Evolutionary conservation across 2,888 invertebrate genomes (phyloP).

Genomic region (Leptothorax acervorum): DNA sequence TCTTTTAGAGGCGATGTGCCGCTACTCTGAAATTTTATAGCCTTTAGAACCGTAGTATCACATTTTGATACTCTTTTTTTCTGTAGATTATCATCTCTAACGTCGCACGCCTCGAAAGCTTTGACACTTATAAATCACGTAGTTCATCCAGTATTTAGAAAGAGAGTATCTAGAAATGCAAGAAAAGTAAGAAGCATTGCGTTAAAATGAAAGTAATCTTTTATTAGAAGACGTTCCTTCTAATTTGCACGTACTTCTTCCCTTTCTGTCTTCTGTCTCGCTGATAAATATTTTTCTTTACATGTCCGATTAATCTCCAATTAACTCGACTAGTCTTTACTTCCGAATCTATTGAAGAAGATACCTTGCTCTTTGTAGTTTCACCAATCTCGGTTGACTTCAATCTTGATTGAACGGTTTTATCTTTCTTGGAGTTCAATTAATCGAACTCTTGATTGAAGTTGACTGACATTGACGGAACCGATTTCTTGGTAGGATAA

Average conservation of each 20-base stretch:
- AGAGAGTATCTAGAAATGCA: slow-evolving; percentile 29
- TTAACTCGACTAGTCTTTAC: background rate
- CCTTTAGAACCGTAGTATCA: background rate
- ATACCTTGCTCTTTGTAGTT: background rate
- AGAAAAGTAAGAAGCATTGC: slow-evolving; percentile 29
- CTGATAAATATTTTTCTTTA: background rate
- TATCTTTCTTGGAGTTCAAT: background rate
- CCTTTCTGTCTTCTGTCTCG: background rate
- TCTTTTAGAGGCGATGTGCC: background rate
- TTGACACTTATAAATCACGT: slow-evolving; percentile 2
- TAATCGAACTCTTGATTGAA: slow-evolving; percentile 16
- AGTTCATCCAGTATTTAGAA: slow-evolving; percentile 17
- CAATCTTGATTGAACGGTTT: background rate
- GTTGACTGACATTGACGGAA: slow-evolving; percentile 17
- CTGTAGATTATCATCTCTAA: slow-evolving; percentile 43
- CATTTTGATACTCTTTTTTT: slow-evolving; percentile 34
- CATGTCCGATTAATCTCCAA: background rate
- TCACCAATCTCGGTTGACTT: slow-evolving; percentile 9
- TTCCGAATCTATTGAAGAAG: background rate
- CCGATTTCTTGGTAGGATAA: background rate
- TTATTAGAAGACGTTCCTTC: background rate
- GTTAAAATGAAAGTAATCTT: slow-evolving; percentile 16
- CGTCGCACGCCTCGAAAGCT: slow-evolving; percentile 62
- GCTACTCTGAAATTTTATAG: background rate
- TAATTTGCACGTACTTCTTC: slow-evolving; percentile 38